Conservation (phyloP, 2,888 invertebrate species). For the Diloba caeruleocephala region DNA sequence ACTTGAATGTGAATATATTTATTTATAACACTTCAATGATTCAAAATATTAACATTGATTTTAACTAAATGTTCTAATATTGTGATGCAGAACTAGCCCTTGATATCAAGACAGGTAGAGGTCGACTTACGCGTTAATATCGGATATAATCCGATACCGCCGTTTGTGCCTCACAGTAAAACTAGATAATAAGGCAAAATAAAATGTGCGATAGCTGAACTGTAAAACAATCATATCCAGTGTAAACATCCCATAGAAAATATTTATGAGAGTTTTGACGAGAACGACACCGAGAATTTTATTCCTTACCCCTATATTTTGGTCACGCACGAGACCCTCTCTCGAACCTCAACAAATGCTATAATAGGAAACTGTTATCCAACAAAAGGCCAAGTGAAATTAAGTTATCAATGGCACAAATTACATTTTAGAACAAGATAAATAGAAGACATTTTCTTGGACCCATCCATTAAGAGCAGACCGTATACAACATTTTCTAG, state of each 20-base stretch:
- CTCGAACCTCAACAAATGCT: constrained; percentile 53
- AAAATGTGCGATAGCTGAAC: constrained; percentile 29
- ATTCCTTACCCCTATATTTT: constrained; percentile 64
- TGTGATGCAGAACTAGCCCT: no score
- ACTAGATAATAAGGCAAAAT: constrained; percentile 1
- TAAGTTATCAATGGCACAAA: constrained; percentile 53
- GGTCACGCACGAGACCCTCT: constrained; percentile 63
- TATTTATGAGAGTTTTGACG: constrained; percentile 78
- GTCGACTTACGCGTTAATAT: no score
- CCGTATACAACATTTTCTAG: constrained; percentile 16
- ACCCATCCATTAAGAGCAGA: constrained; percentile 11
- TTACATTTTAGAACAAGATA: constrained; percentile 51
- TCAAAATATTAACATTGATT: no score
- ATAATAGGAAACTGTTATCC: constrained; percentile 55
- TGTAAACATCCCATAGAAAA: constrained; percentile 64
- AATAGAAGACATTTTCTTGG: constrained; percentile 44
- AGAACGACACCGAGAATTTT: constrained; percentile 64
- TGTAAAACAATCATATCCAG: constrained; percentile 64
- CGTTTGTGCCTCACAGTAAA: constrained; percentile 1
- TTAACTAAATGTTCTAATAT: no score
- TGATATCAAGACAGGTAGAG: no score
- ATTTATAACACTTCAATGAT: no score
- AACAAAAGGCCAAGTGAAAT: constrained; percentile 55
- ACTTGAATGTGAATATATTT: no score
- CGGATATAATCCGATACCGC: no score